Percentiles rank a stretch among this genome's conserved stretches.
phyloP scores from a whole-genome alignment of 2,888 invertebrate species.

The Hololepta plana region DNA sequence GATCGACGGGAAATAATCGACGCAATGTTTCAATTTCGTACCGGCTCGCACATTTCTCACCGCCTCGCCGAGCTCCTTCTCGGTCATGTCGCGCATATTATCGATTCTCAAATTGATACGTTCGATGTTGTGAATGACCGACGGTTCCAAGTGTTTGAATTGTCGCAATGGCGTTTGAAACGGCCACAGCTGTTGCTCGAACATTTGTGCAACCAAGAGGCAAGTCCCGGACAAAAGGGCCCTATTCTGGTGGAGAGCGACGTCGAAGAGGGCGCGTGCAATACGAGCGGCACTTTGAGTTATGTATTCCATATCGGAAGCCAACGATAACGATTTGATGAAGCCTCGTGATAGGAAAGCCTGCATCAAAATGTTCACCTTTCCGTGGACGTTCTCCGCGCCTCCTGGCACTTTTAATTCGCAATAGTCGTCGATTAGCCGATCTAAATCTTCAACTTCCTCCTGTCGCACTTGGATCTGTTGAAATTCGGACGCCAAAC shows the following conservation, averaged over 20 bases:
- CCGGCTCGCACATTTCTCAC: conserved; percentile 64
- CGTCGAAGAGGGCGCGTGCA: conserved; percentile 83
- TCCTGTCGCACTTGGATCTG: conserved; percentile 91
- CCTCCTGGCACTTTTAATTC: conserved; percentile 59
- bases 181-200: conserved; percentile 84
- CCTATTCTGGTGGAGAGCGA: conserved; percentile 77
- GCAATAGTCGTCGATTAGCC: conserved; percentile 52
- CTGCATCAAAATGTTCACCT: conserved; percentile 89
- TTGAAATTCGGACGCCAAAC: conserved; percentile 85
- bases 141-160: conserved; percentile 56
- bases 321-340: conserved; percentile 67
- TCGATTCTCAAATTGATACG: conserved; percentile 55
- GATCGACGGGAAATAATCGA: conserved; percentile 69
- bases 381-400: conserved; percentile 76
- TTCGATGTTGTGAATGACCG: conserved; percentile 68
- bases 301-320: conserved; percentile 78
- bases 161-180: conserved; percentile 74
- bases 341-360: conserved; percentile 68
- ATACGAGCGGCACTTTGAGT: conserved; percentile 84
- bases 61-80: conserved; percentile 68
- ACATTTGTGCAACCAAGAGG: conserved; percentile 76
- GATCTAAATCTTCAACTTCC: conserved; percentile 79
- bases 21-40: conserved; percentile 59
- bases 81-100: conserved; percentile 69
- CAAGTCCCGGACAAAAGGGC: conserved; percentile 75